Base-by-base conservation (phyloP, 2,797 vertebrate species). In the Taeniopygia guttata region DNA sequence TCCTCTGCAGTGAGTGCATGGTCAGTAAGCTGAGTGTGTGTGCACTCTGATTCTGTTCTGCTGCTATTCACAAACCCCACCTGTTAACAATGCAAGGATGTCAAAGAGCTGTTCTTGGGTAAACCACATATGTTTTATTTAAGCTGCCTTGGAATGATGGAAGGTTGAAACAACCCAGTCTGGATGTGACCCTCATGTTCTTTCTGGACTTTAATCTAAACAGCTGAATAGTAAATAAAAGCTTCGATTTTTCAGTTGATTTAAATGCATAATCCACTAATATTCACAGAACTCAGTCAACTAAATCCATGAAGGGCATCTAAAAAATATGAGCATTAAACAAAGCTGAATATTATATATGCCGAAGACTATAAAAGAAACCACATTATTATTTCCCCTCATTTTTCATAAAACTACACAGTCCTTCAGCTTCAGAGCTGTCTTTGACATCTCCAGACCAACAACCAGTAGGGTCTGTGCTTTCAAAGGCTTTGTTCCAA, bases 241-340 rank as follows among this genome's bases (percentile, higher is more conserved):
- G 76, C 66, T 85, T 52, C 23, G 63, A 87, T 87, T 94, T 90
- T 58, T 69, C 66, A 86, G 45, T 40, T 13, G 11, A 92, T 95
- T 95, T 96, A 76, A 55, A 63, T 64, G 58, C 48, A 80, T 67
- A 89, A 95, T 81, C 80, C 89, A 78, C 85, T 87, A 92, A 93
- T 73, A 94, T 86, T 92, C 94, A 93, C 67, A 62, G 84, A 93
- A 94, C 9, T 79, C 79, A 34, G 76, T 59, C 73, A 90, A 82
- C 56, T 76, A 93, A 93, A 94, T 87, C 83, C 56, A 85, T 81
- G 87, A 69, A 67, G 78, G 55, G 58, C 60, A 93, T 73, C 7
- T 86, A 81, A 52, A 93, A 91, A 95, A 93, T 72, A 91, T 52
- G 78, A 55, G 36, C 36, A 70, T 91, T 86, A 86, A 95, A 92